These are phyloP conservation scores for Chloroceryle amazona DNA, from an alignment of 2,797 vertebrate genomes.

Conservation along the genomic window DNA sequence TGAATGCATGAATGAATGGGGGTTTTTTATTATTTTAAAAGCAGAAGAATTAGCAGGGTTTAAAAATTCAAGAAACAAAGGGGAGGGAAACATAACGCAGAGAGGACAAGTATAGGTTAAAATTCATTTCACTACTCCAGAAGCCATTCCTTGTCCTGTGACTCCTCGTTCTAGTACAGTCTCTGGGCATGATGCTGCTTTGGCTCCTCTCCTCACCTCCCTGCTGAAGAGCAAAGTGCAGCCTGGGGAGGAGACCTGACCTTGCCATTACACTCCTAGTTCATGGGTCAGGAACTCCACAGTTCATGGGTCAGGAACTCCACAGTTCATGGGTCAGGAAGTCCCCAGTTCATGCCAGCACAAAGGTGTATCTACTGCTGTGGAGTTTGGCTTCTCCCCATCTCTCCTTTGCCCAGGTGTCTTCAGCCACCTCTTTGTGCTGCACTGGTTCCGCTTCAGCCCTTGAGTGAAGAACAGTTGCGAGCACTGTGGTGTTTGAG, in stretches of 20 bases:
- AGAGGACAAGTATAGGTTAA: not conserved
- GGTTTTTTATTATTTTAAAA: not conserved
- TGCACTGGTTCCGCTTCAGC: not conserved
- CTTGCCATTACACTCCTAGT: not conserved
- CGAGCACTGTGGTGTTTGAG: not conserved
- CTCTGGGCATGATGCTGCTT: not conserved
- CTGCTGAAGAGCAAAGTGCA: not conserved
- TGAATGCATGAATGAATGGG: not conserved
- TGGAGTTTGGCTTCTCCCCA: rapidly evolving
- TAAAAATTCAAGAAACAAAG: not conserved
- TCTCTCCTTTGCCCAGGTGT: not conserved
- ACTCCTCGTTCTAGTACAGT: not conserved
- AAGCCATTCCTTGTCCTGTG: not conserved
- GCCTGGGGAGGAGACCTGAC: not conserved
- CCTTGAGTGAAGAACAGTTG: not conserved
- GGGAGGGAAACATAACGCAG: not conserved
- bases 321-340: not conserved
- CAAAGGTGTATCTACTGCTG: not conserved
- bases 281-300: not conserved
- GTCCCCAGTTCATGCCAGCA: not conserved
- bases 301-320: not conserved
- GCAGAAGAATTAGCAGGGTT: not conserved
- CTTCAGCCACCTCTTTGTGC: not conserved
- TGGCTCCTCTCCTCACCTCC: not conserved
- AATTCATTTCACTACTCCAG: not conserved